Base-by-base conservation (phyloP, 1,140 invertebrate species). In the Penaeus vannamei region DNA sequence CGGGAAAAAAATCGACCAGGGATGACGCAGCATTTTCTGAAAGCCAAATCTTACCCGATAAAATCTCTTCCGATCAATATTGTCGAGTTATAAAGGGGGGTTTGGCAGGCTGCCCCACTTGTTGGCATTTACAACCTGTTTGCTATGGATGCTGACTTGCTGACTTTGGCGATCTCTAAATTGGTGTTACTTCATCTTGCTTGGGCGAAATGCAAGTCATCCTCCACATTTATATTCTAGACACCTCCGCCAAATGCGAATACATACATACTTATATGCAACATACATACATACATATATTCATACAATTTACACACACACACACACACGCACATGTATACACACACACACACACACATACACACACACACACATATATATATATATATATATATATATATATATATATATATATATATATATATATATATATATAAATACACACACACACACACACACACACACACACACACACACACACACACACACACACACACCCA, bases 241-340 rank as follows among this genome's bases (percentile, higher is more conserved):
- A 53, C 3, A 53, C 46, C 14, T 53, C 10, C 14, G 10, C 17
- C 36, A 80, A n/a, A 80, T 26, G 26, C 20, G 36, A 42, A 80
- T 59, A 46, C 77, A 80, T 32, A 46, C 77, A 80, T 26, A 46
- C 76, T n/a, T n/a, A n/a, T n/a, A n/a, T n/a, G n/a, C n/a, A n/a
- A 79, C 76, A 46, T 32, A 46, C 76, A 79, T 32, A 79, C 76
- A 46, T 23, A 79, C 76, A 79, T 29, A 42, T 29, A 42, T 29
- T 1, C 76, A 79, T 29, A 79, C 76, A 79, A n/a, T n/a, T n/a
- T 20, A 26, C 66, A 26, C 66, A 72, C 66, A 72, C 66, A 72
- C 66, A 72, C 66, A 72, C 66, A 72, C 76, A 72, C 64, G 14
- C 64, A 69, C 64, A 69, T n/a, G 14, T 12, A 69, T 12, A 69